phyloP scores from a whole-genome alignment of 2,888 invertebrate genomes.

The Hypolimnas misippus region DNA sequence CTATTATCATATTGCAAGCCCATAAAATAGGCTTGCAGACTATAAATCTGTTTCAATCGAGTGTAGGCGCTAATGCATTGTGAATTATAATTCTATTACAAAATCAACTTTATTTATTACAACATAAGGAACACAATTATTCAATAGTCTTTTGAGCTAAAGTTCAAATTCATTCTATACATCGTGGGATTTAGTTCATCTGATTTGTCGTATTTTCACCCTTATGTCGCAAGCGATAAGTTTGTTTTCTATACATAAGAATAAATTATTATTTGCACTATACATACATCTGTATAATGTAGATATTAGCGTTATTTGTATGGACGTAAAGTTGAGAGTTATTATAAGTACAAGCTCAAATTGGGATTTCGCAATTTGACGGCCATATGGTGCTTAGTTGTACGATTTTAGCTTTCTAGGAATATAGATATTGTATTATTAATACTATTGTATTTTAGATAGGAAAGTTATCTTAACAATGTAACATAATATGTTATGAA shows the following conservation, averaged over 20 bases:
- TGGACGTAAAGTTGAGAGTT: slow-evolving; percentile 9
- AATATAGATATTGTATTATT: slow-evolving; percentile 8
- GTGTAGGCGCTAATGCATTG: slow-evolving; percentile 42
- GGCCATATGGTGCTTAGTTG: slow-evolving; percentile 17
- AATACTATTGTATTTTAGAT: not conserved
- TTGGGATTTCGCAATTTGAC: slow-evolving; percentile 10
- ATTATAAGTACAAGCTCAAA: slow-evolving; percentile 6
- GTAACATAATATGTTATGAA: too few relatives aligned
- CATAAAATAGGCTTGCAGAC: slow-evolving; percentile 40
- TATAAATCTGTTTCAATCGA: slow-evolving; percentile 41
- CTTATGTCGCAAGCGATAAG: slow-evolving; percentile 8
- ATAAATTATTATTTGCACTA: not conserved
- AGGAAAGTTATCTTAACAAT: not conserved
- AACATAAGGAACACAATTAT: not conserved
- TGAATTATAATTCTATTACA: slow-evolving; percentile 11
- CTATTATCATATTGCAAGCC: slow-evolving; percentile 41
- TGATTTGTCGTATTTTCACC: slow-evolving; percentile 12
- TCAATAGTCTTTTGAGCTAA: not conserved
- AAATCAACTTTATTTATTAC: slow-evolving; percentile 12
- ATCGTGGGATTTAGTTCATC: slow-evolving; percentile 4
- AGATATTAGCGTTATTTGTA: not conserved
- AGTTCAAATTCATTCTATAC: not conserved
- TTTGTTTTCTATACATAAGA: not conserved
- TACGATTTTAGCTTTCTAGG: slow-evolving; percentile 11
- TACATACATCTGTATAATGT: not conserved